phyloP scores from a whole-genome alignment of 2,888 invertebrate species.

The Lysandra coridon region DNA sequence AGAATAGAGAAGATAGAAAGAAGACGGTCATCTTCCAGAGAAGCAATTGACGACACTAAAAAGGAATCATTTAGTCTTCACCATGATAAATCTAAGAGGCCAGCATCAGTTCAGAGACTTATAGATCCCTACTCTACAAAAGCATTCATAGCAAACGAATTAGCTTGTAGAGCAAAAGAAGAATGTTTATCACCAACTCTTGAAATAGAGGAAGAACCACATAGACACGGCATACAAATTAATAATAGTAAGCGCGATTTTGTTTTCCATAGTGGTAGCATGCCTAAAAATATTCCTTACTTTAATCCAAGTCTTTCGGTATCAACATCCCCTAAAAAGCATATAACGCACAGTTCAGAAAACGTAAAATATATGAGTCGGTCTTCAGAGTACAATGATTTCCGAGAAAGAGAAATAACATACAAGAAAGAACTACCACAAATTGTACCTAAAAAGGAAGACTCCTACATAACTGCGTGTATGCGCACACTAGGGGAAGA shows the following conservation, averaged over 20 bases:
- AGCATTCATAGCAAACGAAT: conserved; percentile 68
- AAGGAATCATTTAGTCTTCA: conserved; percentile 63
- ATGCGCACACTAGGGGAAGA: conserved; percentile 71
- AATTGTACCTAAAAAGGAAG: conserved; percentile 59
- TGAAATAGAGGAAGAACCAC: conserved; percentile 62
- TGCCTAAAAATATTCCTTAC: conserved; percentile 72
- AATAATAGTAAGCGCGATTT: conserved; percentile 63
- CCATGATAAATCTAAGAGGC: conserved; percentile 64
- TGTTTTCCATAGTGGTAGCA: conserved; percentile 67
- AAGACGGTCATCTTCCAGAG: conserved; percentile 65
- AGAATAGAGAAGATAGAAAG: conserved; percentile 48
- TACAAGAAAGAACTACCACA: conserved; percentile 59
- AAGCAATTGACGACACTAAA: conserved; percentile 62
- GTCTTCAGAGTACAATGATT: conserved; percentile 65
- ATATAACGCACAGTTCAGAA: conserved; percentile 66
- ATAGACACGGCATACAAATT: conserved; percentile 61
- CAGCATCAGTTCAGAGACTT: conserved; percentile 62
- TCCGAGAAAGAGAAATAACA: conserved; percentile 58
- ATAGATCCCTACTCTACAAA: conserved; percentile 68
- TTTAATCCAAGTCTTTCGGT: conserved; percentile 62
- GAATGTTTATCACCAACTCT: conserved; percentile 56
- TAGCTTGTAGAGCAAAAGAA: conserved; percentile 56
- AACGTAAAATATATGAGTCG: conserved; percentile 63
- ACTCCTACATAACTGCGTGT: conserved; percentile 62
- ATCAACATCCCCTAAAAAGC: conserved; percentile 70